A percentile compares a stretch with the other conserved stretches of the same genome.
These are phyloP conservation scores for Pedetes capensis DNA, from an alignment of 2,113 vertebrate genomes.

Conservation along the genomic window DNA sequence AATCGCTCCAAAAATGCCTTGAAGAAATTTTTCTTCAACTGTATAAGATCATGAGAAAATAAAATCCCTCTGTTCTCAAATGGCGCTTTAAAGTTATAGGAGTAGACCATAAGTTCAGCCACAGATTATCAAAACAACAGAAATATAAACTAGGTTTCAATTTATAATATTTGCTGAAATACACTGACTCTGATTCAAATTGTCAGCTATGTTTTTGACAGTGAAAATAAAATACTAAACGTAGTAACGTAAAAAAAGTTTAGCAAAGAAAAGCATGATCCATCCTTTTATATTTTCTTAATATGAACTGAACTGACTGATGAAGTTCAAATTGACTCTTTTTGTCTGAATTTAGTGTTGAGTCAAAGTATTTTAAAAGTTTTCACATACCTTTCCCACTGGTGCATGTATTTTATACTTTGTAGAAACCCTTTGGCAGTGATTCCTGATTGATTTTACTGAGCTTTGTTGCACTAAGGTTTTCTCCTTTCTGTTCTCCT, in stretches of 20 bases:
- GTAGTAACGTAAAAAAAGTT: conserved; percentile 24
- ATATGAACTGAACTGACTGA: conserved; percentile 29
- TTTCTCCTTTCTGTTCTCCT: not conserved
- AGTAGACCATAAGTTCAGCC: conserved; percentile 44
- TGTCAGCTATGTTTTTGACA: conserved; percentile 55
- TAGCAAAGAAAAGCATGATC: not conserved
- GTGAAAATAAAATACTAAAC: conserved; percentile 52
- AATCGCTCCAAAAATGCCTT: conserved; percentile 65
- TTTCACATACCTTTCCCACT: not conserved
- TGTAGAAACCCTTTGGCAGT: not conserved
- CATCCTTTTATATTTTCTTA: conserved; percentile 48
- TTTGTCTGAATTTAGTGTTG: not conserved
- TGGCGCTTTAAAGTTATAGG: conserved; percentile 55
- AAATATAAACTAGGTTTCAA: conserved; percentile 70
- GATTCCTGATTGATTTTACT: not conserved
- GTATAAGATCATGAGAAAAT: conserved; percentile 68
- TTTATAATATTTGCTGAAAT: conserved; percentile 55
- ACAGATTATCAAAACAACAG: conserved; percentile 71
- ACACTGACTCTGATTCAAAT: conserved; percentile 60
- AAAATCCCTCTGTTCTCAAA: conserved; percentile 66
- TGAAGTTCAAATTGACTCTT: conserved; percentile 43
- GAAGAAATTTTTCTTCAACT: conserved; percentile 61
- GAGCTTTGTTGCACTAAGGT: not conserved
- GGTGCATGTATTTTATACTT: not conserved
- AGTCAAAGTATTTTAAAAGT: not conserved